phyloP scores from a whole-genome alignment of 2,797 vertebrate genomes.

The Carduelis carduelis region DNA sequence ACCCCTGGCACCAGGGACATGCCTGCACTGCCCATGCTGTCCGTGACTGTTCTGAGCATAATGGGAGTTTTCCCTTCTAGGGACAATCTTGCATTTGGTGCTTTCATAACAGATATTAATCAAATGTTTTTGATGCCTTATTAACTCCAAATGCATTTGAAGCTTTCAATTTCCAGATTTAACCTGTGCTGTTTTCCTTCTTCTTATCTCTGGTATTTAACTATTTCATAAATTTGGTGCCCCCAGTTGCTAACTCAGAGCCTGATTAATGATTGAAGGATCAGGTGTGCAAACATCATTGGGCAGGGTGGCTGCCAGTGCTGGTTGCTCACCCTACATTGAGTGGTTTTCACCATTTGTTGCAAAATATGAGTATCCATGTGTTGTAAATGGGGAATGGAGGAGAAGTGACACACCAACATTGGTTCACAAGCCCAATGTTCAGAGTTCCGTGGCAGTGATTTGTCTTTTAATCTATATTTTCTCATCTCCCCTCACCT shows the following conservation, averaged over 20 bases:
- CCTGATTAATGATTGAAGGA: not conserved
- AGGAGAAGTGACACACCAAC: not conserved
- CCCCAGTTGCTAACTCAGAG: not conserved
- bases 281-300: not conserved
- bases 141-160: not conserved
- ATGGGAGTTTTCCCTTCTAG: not conserved
- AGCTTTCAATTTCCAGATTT: not conserved
- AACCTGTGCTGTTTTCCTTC: not conserved
- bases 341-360: not conserved
- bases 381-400: not conserved
- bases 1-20: not conserved
- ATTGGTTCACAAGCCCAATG: not conserved
- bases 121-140: not conserved
- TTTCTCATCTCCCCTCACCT: not conserved
- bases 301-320: not conserved
- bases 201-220: not conserved
- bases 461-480: not conserved
- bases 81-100: not conserved
- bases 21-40: not conserved
- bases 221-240: not conserved
- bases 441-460: not conserved
- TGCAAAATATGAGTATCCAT: not conserved
- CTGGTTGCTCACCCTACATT: not conserved
- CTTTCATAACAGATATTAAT: not conserved
- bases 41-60: not conserved